Evolutionary conservation across 2,113 vertebrate species (phyloP), one percentile per base, ranked within the genome.

Genomic region (Nesospiza acunhae): DNA sequence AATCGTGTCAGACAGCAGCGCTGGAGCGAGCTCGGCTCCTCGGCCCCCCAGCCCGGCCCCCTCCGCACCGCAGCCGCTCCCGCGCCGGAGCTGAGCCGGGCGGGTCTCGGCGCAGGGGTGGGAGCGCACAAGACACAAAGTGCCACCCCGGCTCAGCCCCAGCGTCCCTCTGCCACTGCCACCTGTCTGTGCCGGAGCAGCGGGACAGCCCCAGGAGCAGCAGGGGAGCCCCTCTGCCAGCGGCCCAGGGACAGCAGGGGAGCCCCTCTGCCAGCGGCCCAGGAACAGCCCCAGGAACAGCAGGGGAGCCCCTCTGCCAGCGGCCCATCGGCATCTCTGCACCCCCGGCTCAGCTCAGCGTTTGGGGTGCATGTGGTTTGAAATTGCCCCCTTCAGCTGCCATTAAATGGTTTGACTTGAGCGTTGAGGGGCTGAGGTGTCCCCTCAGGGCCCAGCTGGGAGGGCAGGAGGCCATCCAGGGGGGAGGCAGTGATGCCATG

Each of bases 51-150:
- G 0, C 62, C 23, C 2, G 13, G 9, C 66, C 67, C 60, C 33
- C 39, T 55, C 59, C 52, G 47, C 3, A 4, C 30, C 4, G 0
- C 35, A 18, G 68, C 62, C 10, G 2, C 12, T 37, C 37, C 37
- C 37, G 37, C 37, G 37, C 37, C 37, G 37, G 37, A 23, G 84
- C 26, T 0, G 47, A 46, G 74, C 21, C 3, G 13, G 59, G 16
- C 3, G 0, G 23, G 1, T 22, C 58, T 27, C 4, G 1, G 50
- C 39, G 8, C 59, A 6, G 0, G 0, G 47, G 2, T 47, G 47
- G 47, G 49, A 26, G 24, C 24, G 8, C 49, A 26, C 49, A 15
- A 15, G 26, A 15, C 49, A 49, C 49, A 49, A 26, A 49, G 8
- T 26, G 49, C 4, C 13, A 26, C 24, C 49, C 5, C 49, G 24